Evolutionary conservation across 2,797 vertebrate genomes (phyloP).

Genomic region (Pipistrellus pipistrellus): DNA sequence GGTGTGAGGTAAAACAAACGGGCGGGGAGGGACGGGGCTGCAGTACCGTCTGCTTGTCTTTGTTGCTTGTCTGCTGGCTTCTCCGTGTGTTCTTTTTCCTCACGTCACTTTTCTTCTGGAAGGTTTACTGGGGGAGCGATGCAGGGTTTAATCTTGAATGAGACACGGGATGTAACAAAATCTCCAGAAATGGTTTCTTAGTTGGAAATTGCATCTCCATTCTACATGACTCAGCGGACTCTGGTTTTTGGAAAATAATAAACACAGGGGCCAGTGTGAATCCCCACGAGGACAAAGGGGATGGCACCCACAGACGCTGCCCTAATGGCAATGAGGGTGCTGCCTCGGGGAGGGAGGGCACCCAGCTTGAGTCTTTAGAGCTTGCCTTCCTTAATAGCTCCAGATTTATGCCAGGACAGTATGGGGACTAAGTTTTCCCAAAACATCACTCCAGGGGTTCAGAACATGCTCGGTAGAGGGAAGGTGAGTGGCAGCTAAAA

Average conservation of each 20-base stretch:
- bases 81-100: constrained; percentile 65
- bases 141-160: constrained; percentile 66
- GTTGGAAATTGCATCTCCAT: not conserved
- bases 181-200: not conserved
- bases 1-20: constrained; percentile 79
- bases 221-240: fast-evolving
- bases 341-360: fast-evolving
- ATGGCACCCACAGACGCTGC: not conserved
- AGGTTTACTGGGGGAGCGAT: not conserved
- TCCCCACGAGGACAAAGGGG: not conserved
- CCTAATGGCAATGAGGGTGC: not conserved
- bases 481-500: not conserved
- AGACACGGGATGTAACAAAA: constrained; percentile 10
- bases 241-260: not conserved
- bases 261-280: not conserved
- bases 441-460: not conserved
- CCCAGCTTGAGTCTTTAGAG: not conserved
- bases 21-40: constrained; percentile 60
- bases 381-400: not conserved
- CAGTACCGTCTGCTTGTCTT: constrained; percentile 60
- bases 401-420: not conserved
- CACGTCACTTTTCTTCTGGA: constrained; percentile 62
- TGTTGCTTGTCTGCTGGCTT: constrained; percentile 71
- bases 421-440: not conserved
- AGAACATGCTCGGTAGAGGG: not conserved